Percentiles rank a stretch among this genome's conserved stretches.
These are phyloP conservation scores for Ceratoteleas bidentatus DNA, from an alignment of 1,140 invertebrate genomes.

Conservation along the genomic window DNA sequence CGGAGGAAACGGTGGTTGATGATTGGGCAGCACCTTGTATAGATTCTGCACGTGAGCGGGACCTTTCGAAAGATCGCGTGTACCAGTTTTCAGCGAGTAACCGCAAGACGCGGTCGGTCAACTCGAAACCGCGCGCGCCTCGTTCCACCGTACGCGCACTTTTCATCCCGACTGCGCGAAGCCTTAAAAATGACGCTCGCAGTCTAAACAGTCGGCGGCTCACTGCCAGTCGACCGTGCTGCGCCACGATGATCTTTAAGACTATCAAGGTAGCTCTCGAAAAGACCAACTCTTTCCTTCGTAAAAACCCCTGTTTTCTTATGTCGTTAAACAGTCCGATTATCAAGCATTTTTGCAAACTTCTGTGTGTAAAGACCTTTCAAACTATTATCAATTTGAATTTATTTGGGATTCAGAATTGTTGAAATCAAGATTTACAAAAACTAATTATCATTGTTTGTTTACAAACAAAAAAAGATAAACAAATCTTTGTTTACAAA, in stretches of 20 bases:
- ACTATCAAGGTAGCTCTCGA: conserved; percentile 32
- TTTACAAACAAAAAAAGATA: too few relatives aligned
- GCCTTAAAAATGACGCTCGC: conserved; percentile 49
- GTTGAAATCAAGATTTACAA: too few relatives aligned
- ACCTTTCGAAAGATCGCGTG: conserved; percentile 69
- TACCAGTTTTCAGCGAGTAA: conserved; percentile 73
- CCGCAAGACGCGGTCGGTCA: conserved; percentile 68
- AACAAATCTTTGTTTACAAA: too few relatives aligned
- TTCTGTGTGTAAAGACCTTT: too few relatives aligned
- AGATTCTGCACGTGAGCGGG: conserved; percentile 46
- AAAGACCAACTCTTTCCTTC: not conserved
- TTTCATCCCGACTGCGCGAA: conserved; percentile 54
- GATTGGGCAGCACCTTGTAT: conserved; percentile 50
- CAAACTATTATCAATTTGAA: too few relatives aligned
- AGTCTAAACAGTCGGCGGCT: conserved; percentile 36
- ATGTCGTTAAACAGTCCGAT: too few relatives aligned
- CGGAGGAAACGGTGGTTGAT: conserved; percentile 43
- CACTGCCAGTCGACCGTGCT: conserved; percentile 36
- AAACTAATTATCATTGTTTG: too few relatives aligned
- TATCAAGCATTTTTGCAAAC: too few relatives aligned
- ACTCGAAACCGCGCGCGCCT: conserved; percentile 51
- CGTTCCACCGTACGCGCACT: conserved; percentile 41
- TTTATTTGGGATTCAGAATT: too few relatives aligned
- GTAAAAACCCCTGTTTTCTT: too few relatives aligned
- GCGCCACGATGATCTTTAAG: conserved; percentile 48